Evolutionary conservation across 2,797 vertebrate species (phyloP), one percentile per base, ranked within the genome.

Genomic region (Tarsius wallacei): DNA sequence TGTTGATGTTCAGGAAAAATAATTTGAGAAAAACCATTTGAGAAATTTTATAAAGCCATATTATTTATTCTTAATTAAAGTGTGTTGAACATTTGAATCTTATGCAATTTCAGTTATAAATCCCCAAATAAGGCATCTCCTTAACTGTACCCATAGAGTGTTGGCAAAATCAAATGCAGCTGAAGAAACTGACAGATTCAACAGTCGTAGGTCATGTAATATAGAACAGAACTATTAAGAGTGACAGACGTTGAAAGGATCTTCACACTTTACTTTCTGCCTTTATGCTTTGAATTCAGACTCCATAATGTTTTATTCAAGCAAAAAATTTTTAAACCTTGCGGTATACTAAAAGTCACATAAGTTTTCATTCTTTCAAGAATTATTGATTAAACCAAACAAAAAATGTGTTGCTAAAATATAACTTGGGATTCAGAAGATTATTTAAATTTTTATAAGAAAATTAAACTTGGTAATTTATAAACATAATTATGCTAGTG

Each of bases 101-200:
- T 47, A 96, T 13, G 5, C 14, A 88, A 47, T 96, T 95, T 93
- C n/a, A 85, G 6, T 57, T 87, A 49, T 33, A 90, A 90, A 94
- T 1, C 11, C 16, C 53, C n/a, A 95, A 87, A 89, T 78, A 94
- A 89, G 17, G 64, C 31, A 66, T 66, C 26, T 91, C 81, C 51
- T 70, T 89, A 42, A 71, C 22, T 83, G 11, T 55, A 53, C 22
- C 12, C 16, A 76, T 0, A 51, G 1, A 6, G n/a, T 17, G 1
- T 57, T 93, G 53, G 24, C 68, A 94, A 97, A 97, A 90, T 93
- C 66, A 94, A 95, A 91, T 66, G 14, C 51, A 81, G 49, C 49
- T 91, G 61, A 33, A 74, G 89, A 96, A 83, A 84, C 5, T 68
- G 61, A 26, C 12, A 87, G 63, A 82, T 3, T 84, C 19, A 86